phyloP scores from a whole-genome alignment of 2,888 invertebrate genomes.

The Rotaria socialis region DNA sequence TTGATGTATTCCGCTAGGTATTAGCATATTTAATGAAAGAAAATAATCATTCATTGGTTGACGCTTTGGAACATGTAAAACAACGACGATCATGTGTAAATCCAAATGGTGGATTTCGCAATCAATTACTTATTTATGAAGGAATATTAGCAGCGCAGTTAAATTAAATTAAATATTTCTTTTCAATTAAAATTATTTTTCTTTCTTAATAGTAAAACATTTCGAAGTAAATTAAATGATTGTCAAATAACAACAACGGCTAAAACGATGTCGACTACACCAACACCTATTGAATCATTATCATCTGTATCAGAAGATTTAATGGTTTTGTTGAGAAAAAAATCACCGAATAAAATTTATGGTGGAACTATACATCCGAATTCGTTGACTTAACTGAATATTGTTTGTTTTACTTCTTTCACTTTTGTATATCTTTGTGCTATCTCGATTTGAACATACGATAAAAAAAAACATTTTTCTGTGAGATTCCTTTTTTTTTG shows the following conservation, averaged over 20 bases:
- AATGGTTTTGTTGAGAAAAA: neutral
- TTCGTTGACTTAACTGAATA: neutral
- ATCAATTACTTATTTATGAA: slow-evolving; percentile 88
- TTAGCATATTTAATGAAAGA: slow-evolving; percentile 97
- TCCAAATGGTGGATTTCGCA: slow-evolving; percentile 87
- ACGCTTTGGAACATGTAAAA: slow-evolving; percentile 82
- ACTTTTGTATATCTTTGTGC: neutral
- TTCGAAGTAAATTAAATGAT: slow-evolving; percentile 6
- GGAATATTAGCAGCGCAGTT: slow-evolving; percentile 24
- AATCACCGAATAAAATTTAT: neutral
- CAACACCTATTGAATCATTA: neutral
- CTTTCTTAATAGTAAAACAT: neutral
- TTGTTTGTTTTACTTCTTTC: neutral
- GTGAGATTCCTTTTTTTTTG: neutral
- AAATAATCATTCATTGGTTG: slow-evolving; percentile 82
- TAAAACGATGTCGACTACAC: neutral
- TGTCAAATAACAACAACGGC: neutral
- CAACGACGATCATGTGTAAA: slow-evolving; percentile 85
- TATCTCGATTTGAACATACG: neutral
- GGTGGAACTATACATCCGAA: neutral
- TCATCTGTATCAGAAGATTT: neutral
- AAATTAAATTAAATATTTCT: neutral
- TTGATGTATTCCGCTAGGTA: slow-evolving; percentile 64
- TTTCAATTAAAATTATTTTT: neutral
- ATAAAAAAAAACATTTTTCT: neutral